phyloP scores from a whole-genome alignment of 2,797 vertebrate genomes.

The Hirundo rustica region DNA sequence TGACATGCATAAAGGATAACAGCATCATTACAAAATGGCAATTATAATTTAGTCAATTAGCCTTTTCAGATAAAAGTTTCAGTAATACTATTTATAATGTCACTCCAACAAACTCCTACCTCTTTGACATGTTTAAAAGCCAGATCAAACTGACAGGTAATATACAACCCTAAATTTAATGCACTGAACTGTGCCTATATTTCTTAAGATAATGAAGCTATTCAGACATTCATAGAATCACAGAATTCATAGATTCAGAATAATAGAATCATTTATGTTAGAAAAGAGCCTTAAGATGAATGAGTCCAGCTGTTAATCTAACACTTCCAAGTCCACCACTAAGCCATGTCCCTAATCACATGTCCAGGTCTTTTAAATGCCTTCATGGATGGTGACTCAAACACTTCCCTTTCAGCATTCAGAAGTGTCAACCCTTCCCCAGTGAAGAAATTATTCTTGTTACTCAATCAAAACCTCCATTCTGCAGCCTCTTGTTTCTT shows the following conservation, averaged over 20 bases:
- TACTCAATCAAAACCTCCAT: background rate
- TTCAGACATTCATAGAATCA: background rate
- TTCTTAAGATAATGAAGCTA: background rate
- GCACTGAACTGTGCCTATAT: background rate
- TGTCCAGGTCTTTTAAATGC: background rate
- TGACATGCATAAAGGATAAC: background rate
- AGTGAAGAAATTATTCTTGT: background rate
- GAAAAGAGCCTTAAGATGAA: background rate
- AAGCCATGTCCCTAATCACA: background rate
- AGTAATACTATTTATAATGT: background rate
- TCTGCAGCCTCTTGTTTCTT: background rate
- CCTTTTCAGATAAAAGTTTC: background rate
- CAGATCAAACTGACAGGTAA: background rate
- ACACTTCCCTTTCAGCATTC: background rate
- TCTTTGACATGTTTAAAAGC: background rate
- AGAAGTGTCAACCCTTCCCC: background rate
- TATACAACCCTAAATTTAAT: background rate
- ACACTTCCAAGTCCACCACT: background rate
- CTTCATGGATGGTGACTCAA: background rate
- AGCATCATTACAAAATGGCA: background rate
- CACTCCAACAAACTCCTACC: background rate
- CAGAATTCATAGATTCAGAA: background rate
- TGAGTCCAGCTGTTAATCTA: background rate
- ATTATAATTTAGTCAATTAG: background rate
- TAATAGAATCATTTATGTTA: background rate